A percentile compares a stretch with the other conserved stretches of the same genome.
phyloP scores from a whole-genome alignment of 2,797 vertebrate species.

The Syndactyla subalaris region DNA sequence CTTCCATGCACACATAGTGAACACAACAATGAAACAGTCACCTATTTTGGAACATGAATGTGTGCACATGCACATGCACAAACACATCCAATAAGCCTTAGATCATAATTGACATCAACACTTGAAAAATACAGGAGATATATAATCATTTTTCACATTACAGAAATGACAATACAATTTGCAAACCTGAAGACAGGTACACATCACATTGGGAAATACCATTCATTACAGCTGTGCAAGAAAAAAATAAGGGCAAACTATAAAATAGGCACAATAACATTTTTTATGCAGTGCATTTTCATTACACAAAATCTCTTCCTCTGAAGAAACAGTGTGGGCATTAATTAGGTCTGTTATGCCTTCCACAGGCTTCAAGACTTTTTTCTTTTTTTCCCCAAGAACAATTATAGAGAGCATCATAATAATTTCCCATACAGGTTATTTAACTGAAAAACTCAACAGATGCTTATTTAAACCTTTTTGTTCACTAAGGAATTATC shows the following conservation, averaged over 20 bases:
- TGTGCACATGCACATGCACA: neutral
- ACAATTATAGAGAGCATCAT: slow-evolving; percentile 63
- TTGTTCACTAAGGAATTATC: slow-evolving; percentile 9
- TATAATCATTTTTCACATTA: neutral
- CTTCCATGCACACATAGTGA: neutral
- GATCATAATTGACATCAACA: neutral
- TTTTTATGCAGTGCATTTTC: slow-evolving; percentile 58
- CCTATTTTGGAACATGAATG: neutral
- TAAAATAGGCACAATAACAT: slow-evolving; percentile 65
- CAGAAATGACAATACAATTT: neutral
- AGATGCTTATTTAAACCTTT: slow-evolving; percentile 49
- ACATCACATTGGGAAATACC: neutral
- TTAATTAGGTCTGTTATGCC: slow-evolving; percentile 67
- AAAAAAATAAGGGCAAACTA: slow-evolving; percentile 30
- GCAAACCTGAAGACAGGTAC: neutral
- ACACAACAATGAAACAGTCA: neutral
- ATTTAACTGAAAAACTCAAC: slow-evolving; percentile 56
- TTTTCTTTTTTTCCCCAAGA: neutral
- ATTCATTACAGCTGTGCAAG: neutral
- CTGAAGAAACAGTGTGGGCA: slow-evolving; percentile 60
- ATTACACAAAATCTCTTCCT: slow-evolving; percentile 60
- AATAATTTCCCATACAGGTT: slow-evolving; percentile 57
- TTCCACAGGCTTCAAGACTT: slow-evolving; percentile 55
- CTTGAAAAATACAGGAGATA: neutral
- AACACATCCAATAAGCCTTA: neutral